Base-by-base conservation (phyloP, 1,140 invertebrate species). In the Caerostris darwini region DNA sequence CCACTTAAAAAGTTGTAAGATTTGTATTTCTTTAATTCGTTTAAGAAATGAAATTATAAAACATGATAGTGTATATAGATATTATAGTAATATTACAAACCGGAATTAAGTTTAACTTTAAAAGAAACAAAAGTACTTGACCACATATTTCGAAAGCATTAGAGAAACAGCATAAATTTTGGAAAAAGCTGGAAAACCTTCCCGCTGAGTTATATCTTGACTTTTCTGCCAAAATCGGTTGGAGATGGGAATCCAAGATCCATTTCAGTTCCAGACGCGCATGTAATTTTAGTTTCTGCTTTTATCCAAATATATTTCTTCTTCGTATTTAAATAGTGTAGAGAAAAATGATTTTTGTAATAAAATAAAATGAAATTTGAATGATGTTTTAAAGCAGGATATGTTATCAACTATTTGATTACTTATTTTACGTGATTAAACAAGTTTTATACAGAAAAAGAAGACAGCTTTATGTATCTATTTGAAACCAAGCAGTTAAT, bases 251-350 rank as follows among this genome's bases (percentile, higher is more conserved):
- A 57, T 54, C 56, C 57, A 83, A 83, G 56, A 57, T 83, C 54
- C 82, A 56, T 54, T 83, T 83, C 82, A 58, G 54, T 58, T 4
- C 82, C 82, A 83, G 82, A 56, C 82, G 82, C 82, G 82, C 82
- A 83, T 83, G 57, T 83, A 19, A 83, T 83, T 83, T 56, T 7
- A 83, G 82, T 83, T 83, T 56, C 82, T 58, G 82, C 54, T 83
- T 83, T 83, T 77, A 34, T 77, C 14, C 14, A 58, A 83, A 83
- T 57, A 7, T 58, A 57, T 57, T 83, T 83, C 82, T 10, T 19
- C 56, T 83, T 83, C 53, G n/a, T 17, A 53, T 57, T 57, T n/a
- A 83, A 83, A 83, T n/a, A 54, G 19, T 5, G 34, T 34, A 19
- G 34, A 77, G 61, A 77, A 69, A 77, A 77, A 77, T 77, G 71